Percentiles rank a stretch among this genome's conserved stretches.
Evolutionary conservation across 2,888 invertebrate species (phyloP).

Genomic region (Eupithecia tripunctaria): DNA sequence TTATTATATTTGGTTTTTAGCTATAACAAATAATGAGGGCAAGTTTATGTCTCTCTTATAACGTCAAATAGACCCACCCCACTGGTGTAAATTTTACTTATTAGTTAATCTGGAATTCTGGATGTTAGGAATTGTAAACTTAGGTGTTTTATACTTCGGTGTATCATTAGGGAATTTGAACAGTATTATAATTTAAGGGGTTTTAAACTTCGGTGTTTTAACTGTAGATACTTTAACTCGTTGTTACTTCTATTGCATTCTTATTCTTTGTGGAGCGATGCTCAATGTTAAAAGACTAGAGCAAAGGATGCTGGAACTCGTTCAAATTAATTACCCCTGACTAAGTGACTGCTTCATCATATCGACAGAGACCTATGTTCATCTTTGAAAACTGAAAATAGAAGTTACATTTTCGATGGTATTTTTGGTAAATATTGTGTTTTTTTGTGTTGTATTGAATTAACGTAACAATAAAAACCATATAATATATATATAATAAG

Average conservation of each 20-base stretch:
- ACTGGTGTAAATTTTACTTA: too few species aligned
- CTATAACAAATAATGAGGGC: background rate
- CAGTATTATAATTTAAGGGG: too few species aligned
- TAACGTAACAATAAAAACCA: background rate
- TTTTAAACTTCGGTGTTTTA: too few species aligned
- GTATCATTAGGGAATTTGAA: too few species aligned
- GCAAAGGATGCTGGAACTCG: constrained; percentile 53
- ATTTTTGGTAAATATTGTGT: background rate
- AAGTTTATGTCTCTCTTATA: too few species aligned
- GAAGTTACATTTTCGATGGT: background rate
- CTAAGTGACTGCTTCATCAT: constrained; percentile 59
- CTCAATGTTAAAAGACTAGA: constrained; percentile 38
- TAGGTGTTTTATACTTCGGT: too few species aligned
- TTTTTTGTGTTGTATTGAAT: background rate
- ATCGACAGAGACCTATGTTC: constrained; percentile 33
- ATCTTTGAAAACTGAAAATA: constrained; percentile 37
- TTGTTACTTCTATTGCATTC: background rate
- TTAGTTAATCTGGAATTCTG: too few species aligned
- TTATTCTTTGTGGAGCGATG: constrained; percentile 25
- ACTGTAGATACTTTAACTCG: too few species aligned
- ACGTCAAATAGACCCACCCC: too few species aligned
- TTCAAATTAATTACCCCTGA: constrained; percentile 67
- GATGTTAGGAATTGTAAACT: too few species aligned
- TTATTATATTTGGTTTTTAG: background rate
- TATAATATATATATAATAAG: too few species aligned